Base-by-base conservation (phyloP, 1,140 invertebrate genomes). In the Sitobion miscanthi region DNA sequence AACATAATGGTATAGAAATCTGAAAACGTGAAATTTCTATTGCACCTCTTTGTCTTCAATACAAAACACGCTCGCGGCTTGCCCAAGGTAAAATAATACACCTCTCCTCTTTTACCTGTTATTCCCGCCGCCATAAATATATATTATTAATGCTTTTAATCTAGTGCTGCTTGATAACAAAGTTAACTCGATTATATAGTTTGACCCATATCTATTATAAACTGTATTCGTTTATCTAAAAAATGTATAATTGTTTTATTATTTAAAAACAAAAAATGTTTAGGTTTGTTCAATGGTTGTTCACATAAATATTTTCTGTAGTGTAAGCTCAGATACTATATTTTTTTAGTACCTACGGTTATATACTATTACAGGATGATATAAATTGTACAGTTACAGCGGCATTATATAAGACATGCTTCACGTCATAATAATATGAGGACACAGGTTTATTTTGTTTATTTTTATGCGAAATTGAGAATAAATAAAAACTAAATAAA, bases 81-180 rank as follows among this genome's bases (percentile, higher is more conserved):
- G 1, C n/a, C 2, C 5, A 20, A 17, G 17, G n/a, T 77, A 77
- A n/a, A 77, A 77, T 77, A 23, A 77, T 77, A n/a, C 14, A 35
- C n/a, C n/a, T 69, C 11, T 3, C 9, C 30, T 69, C 30, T 69
- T 77, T 77, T 77, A 77, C n/a, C n/a, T 77, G 11, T n/a, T n/a
- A n/a, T 77, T 77, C 14, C 62, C 14, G 4, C 62, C 4, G 11
- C 62, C 30, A 77, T 17, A n/a, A 77, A 52, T 52, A 52, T 77
- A 77, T 77, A 77, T n/a, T 77, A 77, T 77, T 77, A 35, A 77
- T 77, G 62, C 20, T 77, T 77, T 77, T 77, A 77, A 77, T 77
- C 62, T 77, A 77, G 62, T 77, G 21, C 11, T n/a, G 30, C 14
- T 17, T 14, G 17, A 77, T 0, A 77, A 77, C 14, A 77, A n/a